Conservation (phyloP, 2,888 invertebrate genomes). For the Elegia similella region DNA sequence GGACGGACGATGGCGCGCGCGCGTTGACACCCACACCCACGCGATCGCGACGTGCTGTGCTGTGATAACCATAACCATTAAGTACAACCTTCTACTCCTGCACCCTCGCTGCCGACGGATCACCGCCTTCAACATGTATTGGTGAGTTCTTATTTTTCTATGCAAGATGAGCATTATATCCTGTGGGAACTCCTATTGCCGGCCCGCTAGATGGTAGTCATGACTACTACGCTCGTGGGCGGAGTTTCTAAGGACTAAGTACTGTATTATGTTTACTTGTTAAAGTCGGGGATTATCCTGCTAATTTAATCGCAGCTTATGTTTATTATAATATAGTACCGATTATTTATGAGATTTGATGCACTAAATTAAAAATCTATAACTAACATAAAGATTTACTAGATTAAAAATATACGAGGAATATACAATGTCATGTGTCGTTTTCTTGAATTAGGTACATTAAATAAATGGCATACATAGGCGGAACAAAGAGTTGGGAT, state of each 20-base stretch:
- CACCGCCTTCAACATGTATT: conserved; percentile 38
- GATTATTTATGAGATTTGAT: no score
- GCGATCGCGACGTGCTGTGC: conserved; percentile 46
- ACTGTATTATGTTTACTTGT: neutral
- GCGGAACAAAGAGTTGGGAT: no score
- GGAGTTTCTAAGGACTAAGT: neutral
- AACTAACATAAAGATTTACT: no score
- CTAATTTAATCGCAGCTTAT: no score
- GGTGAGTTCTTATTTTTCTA: conserved; percentile 40
- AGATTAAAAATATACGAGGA: no score
- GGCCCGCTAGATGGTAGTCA: neutral
- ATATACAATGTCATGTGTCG: no score
- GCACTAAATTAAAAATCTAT: no score
- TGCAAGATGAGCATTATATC: neutral
- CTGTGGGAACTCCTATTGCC: neutral
- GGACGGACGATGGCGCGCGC: conserved; percentile 62
- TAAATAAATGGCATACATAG: no score
- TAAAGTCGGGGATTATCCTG: neutral
- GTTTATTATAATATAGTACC: no score
- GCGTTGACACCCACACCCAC: conserved; percentile 34
- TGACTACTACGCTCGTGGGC: neutral
- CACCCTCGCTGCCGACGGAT: conserved; percentile 29
- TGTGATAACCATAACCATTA: conserved; percentile 46
- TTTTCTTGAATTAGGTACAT: no score
- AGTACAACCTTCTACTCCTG: conserved; percentile 14